Evolutionary conservation across 2,113 vertebrate genomes (phyloP), one percentile per base, ranked within the genome.

Genomic region (Macquaria australasica): DNA sequence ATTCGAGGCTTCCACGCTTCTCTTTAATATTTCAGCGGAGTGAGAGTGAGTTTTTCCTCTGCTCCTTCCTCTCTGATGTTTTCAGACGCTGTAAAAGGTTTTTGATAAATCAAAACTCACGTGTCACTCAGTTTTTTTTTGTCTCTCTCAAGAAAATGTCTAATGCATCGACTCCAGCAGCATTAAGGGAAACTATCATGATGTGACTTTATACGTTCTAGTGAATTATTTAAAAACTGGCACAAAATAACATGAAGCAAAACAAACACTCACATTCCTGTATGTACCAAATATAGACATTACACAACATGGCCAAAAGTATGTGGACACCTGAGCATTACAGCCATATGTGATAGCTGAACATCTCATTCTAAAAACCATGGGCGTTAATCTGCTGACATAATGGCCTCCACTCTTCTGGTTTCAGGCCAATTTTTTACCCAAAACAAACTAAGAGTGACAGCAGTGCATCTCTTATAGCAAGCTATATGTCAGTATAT

Each of bases 211-310:
- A 8, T 71, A 50, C 11, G 23, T n/a, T 53, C 25, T 51, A 2
- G 4, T 92, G 58, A 88, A 90, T 89, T 79, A 90, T 89, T 88
- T 43, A 87, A 71, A 56, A 62, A 11, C 62, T 41, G 50, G 16
- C 48, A 34, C 34, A 59, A 63, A 85, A 71, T 28, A 66, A 75
- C 63, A 43, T 51, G 12, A 41, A 53, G 7, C 39, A 31, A 7
- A 25, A 12, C 3, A 56, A 64, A 63, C 69, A 5, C 34, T 66
- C 64, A 51, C 51, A 37, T 31, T 4, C 8, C 69, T 69, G 8
- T 50, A 73, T 43, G 20, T 39, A 51, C 71, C 39, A 74, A 77
- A 80, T 73, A 79, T 59, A 82, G 67, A 72, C 15, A n/a, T 48
- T 74, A 55, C 6, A 55, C 43, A 48, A 48, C 79, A 21, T 0